These are phyloP conservation scores for Pantherophis alleghaniensis DNA, from an alignment of 2,797 vertebrate species.

Conservation along the genomic window DNA sequence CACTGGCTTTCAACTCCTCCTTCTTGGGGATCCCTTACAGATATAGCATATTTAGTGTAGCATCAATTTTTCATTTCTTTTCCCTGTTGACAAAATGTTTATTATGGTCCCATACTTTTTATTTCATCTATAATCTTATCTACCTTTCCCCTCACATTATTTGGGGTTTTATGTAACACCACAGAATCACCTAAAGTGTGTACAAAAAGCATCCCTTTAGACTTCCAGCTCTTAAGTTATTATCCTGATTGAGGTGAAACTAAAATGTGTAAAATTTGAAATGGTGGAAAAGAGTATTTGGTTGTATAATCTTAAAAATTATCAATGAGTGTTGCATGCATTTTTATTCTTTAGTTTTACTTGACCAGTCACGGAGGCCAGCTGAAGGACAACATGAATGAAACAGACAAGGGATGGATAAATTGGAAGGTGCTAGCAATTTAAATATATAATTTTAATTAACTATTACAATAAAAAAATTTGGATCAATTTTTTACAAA, in stretches of 20 bases:
- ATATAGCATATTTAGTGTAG: background rate
- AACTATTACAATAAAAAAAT: background rate
- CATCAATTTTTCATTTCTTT: background rate
- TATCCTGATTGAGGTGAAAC: background rate
- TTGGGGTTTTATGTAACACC: background rate
- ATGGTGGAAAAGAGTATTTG: background rate
- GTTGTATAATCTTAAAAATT: background rate
- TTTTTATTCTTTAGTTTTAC: constrained; percentile 78
- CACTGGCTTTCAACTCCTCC: background rate
- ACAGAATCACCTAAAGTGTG: background rate
- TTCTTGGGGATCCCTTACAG: background rate
- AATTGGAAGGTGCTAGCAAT: constrained; percentile 90
- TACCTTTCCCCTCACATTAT: background rate
- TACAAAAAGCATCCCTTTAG: rapidly evolving
- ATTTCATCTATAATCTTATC: background rate
- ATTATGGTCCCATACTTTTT: background rate
- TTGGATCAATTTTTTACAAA: background rate
- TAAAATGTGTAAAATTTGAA: constrained; percentile 17
- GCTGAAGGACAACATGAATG: constrained; percentile 92
- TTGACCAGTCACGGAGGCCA: constrained; percentile 92
- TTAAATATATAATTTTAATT: background rate
- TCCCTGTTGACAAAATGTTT: background rate
- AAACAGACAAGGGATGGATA: constrained; percentile 95
- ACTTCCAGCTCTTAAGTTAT: background rate
- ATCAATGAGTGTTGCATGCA: constrained; percentile 10